Evolutionary conservation across 2,888 invertebrate genomes (phyloP).

Genomic region (Spatulosminthurus flaviceps): DNA sequence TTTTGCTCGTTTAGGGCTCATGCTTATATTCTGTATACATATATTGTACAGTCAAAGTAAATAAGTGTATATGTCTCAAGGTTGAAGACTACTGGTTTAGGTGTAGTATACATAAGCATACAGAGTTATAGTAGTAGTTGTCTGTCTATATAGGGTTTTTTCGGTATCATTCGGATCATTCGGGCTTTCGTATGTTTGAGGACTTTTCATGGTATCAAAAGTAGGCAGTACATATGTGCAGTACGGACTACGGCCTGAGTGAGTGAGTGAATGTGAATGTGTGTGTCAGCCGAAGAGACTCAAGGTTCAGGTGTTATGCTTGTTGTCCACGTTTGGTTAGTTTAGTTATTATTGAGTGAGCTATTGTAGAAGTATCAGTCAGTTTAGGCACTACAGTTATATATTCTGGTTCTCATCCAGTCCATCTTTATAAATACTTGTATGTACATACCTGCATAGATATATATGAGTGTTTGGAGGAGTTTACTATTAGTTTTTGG

Average conservation of each 20-base stretch:
- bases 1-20: not conserved
- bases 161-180: conserved; percentile 41
- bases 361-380: too few species aligned
- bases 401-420: not conserved
- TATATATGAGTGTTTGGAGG: not conserved
- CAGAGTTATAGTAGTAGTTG: too few species aligned
- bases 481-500: too few species aligned
- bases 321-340: conserved; percentile 6
- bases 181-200: conserved; percentile 16
- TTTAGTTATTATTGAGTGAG: too few species aligned
- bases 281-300: not conserved
- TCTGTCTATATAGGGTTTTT: not conserved
- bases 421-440: conserved; percentile 12
- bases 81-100: too few species aligned
- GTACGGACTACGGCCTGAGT: too few species aligned
- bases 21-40: too few species aligned
- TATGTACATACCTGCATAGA: too few species aligned
- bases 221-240: too few species aligned
- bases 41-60: not conserved
- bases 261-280: not conserved
- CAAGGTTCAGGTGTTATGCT: conserved; percentile 14
- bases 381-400: not conserved
- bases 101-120: too few species aligned
- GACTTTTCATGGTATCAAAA: too few species aligned
- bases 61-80: conserved; percentile 26